These are phyloP conservation scores for Stigmatopora argus DNA, from an alignment of 2,113 vertebrate genomes.

Conservation along the genomic window DNA sequence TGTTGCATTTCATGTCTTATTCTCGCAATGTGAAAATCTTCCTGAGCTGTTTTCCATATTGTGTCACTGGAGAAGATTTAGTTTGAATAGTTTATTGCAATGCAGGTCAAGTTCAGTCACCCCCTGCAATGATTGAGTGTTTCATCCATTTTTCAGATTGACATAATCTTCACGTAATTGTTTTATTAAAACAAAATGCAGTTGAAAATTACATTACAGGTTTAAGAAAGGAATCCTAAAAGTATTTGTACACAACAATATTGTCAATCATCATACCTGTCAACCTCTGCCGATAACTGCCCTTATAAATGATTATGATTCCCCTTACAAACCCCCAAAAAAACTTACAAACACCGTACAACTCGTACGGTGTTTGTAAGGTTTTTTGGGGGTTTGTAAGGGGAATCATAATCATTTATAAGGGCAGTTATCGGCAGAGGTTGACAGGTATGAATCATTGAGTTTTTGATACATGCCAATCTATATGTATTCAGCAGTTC, in stretches of 20 bases:
- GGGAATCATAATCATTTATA: too few relatives aligned
- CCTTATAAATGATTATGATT: too few relatives aligned
- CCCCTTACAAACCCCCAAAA: too few relatives aligned
- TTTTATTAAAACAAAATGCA: background rate
- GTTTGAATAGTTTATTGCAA: background rate
- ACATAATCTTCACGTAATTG: background rate
- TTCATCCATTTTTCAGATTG: background rate
- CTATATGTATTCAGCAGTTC: background rate
- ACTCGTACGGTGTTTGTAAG: too few relatives aligned
- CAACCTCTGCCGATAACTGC: too few relatives aligned
- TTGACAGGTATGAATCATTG: too few relatives aligned
- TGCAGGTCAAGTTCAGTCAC: background rate
- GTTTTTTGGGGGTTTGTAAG: too few relatives aligned
- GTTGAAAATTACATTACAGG: background rate
- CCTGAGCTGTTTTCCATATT: background rate
- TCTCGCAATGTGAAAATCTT: background rate
- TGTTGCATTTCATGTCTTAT: slow-evolving; percentile 1
- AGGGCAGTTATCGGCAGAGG: too few relatives aligned
- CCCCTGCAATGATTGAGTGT: background rate
- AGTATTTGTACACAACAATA: background rate
- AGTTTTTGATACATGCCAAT: too few relatives aligned
- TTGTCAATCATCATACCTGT: background rate
- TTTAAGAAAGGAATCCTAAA: background rate
- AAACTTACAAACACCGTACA: too few relatives aligned
- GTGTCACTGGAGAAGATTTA: background rate